Base-by-base conservation (phyloP, 2,888 invertebrate species). In the Punctoribates punctum region DNA sequence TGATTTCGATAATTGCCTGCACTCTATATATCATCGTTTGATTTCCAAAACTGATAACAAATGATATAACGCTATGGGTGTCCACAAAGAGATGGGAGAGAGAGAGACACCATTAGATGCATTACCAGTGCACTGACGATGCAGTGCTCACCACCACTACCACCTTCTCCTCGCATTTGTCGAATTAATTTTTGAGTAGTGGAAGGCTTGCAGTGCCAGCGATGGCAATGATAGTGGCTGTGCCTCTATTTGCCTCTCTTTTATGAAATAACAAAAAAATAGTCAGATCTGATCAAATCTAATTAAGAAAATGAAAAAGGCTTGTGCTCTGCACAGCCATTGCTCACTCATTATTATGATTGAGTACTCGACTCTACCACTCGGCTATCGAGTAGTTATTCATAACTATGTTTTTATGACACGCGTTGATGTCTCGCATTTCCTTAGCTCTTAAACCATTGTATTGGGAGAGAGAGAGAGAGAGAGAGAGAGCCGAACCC, bases 271-370 rank as follows among this genome's bases (percentile, higher is more conserved):
- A 34, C 27, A 34, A 62, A 62, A 54, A 54, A 62, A 62, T 27
- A 38, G 38, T 13, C n/a, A 38, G 23, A 62, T 62, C 29, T 38
- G 38, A 67, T 67, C 67, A 25, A 65, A 65, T 65, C 65, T 67
- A 67, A 67, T 67, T 67, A 67, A 67, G 29, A 29, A 67, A 67
- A 67, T 67, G 34, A 67, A 38, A 29, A 67, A 67, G 67, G 67
- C 67, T 67, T 67, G 67, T 67, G 25, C 20, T 23, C 23, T 60
- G 34, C 38, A 3, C 25, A 27, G 62, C 20, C 62, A 62, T 3
- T 62, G 29, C 62, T 42, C 17, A 8, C 38, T 67, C 38, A 67
- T 67, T 20, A 25, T 67, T 65, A 67, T 67, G 67, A 67, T 67
- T 67, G 67, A 67, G 67, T 67, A 23, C 67, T 67, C n/a, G 17